phyloP scores from a whole-genome alignment of 2,888 invertebrate genomes.

The Heliconius aoede region DNA sequence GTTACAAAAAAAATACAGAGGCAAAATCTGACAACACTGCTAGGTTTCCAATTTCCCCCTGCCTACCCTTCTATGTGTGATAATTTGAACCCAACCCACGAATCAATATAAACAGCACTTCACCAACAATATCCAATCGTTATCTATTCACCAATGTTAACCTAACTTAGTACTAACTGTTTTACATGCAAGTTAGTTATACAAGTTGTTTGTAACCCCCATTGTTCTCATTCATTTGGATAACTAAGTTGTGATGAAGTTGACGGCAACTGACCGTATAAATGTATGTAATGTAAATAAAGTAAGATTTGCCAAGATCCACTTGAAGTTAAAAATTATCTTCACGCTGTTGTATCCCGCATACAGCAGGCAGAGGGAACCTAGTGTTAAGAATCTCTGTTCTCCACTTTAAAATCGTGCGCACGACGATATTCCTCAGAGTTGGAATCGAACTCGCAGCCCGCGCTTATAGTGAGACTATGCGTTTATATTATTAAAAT shows the following conservation, averaged over 20 bases:
- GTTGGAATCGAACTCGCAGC: no score
- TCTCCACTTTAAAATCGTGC: no score
- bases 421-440: no score
- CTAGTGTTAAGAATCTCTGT: background rate
- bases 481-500: no score
- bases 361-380: no score
- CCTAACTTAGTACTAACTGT: conserved; percentile 12
- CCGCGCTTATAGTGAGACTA: no score
- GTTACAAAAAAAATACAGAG: no score
- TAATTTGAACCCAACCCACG: background rate
- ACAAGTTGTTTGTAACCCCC: conserved; percentile 36
- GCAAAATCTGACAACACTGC: no score
- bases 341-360: no score
- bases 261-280: conserved; percentile 19
- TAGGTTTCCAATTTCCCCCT: no score
- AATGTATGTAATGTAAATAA: conserved; percentile 30
- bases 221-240: conserved; percentile 38
- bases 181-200: conserved; percentile 38
- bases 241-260: conserved; percentile 37
- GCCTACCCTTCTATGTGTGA: background rate
- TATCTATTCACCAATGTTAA: conserved; percentile 25
- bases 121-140: background rate
- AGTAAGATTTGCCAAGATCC: conserved; percentile 21
- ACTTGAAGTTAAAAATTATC: no score
- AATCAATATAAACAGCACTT: background rate